Percentiles rank a stretch among this genome's conserved stretches.
These are phyloP conservation scores for Leptodirus hochenwartii DNA, from an alignment of 2,888 invertebrate genomes.

Conservation along the genomic window DNA sequence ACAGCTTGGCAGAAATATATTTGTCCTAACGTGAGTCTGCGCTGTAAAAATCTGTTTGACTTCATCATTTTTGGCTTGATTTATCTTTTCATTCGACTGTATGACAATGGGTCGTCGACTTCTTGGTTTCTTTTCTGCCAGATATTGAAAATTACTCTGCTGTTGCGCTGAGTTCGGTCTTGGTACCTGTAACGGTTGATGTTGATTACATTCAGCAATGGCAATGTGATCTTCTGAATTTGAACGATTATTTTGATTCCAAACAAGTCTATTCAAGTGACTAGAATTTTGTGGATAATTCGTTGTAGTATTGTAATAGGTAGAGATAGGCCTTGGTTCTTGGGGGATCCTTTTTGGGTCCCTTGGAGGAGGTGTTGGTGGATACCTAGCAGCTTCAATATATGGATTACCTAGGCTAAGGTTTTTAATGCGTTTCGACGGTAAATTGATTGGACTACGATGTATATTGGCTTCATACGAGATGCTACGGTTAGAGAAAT, in stretches of 20 bases:
- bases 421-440: conserved; percentile 18
- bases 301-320: conserved; percentile 8
- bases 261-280: conserved; percentile 15
- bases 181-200: conserved; percentile 16
- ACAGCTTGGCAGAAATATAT: conserved; percentile 22
- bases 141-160: conserved; percentile 35
- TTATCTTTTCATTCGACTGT: conserved; percentile 27
- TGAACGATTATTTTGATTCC: conserved; percentile 20
- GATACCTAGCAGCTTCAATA: conserved; percentile 21
- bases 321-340: not conserved
- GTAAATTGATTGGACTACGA: conserved; percentile 20
- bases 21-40: conserved; percentile 22
- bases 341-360: conserved; percentile 40
- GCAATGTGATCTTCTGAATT: conserved; percentile 25
- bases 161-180: conserved; percentile 24
- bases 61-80: conserved; percentile 12
- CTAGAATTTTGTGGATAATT: conserved; percentile 13
- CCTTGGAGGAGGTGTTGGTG: conserved; percentile 66
- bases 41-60: conserved; percentile 24
- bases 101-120: conserved; percentile 56
- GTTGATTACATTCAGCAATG: conserved; percentile 7
- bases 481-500: conserved; percentile 19
- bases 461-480: conserved; percentile 26
- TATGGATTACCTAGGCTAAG: conserved; percentile 12
- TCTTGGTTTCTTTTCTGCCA: conserved; percentile 52